A percentile compares a stretch with the other conserved stretches of the same genome.
Conservation (phyloP, 1,140 invertebrate genomes). For the Drosophila ironensis region DNA sequence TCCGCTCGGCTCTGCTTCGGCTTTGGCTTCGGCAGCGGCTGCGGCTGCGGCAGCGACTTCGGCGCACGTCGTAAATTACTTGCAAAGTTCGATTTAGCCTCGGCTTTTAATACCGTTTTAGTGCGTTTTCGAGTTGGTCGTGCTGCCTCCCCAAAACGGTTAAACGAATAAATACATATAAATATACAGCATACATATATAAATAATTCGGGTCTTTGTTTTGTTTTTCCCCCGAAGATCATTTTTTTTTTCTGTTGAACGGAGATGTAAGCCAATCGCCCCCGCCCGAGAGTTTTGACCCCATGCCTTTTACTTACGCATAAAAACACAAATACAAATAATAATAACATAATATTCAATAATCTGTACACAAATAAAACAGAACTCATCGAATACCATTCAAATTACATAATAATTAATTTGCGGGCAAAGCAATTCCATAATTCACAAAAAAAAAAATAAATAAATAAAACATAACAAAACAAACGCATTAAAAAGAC, state of each 20-base stretch:
- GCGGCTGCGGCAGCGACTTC: constrained; percentile 32
- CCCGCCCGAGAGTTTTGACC: constrained; percentile 49
- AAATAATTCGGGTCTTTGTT: background rate
- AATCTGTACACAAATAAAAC: too few species aligned
- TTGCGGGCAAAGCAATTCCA: constrained; percentile 34
- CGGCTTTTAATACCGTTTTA: constrained; percentile 81
- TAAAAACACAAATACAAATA: constrained; percentile 13
- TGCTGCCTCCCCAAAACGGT: constrained; percentile 49
- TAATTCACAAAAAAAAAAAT: constrained; percentile 30
- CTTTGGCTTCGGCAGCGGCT: constrained; percentile 28
- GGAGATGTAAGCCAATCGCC: constrained; percentile 81
- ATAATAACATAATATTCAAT: background rate
- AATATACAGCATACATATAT: constrained; percentile 4
- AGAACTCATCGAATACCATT: constrained; percentile 15
- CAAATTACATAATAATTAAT: constrained; percentile 45
- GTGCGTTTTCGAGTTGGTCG: constrained; percentile 82
- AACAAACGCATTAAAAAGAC: constrained; percentile 50
- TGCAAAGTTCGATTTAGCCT: constrained; percentile 81
- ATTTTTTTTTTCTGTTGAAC: constrained; percentile 36
- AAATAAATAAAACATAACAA: constrained; percentile 21
- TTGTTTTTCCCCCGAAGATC: constrained; percentile 20
- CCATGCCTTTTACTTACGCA: constrained; percentile 45
- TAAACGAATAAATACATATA: constrained; percentile 5
- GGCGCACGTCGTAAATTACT: constrained; percentile 73
- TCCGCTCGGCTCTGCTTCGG: constrained; percentile 1